Evolutionary conservation across 2,888 invertebrate species (phyloP).

Genomic region (Eretmocerus hayati): DNA sequence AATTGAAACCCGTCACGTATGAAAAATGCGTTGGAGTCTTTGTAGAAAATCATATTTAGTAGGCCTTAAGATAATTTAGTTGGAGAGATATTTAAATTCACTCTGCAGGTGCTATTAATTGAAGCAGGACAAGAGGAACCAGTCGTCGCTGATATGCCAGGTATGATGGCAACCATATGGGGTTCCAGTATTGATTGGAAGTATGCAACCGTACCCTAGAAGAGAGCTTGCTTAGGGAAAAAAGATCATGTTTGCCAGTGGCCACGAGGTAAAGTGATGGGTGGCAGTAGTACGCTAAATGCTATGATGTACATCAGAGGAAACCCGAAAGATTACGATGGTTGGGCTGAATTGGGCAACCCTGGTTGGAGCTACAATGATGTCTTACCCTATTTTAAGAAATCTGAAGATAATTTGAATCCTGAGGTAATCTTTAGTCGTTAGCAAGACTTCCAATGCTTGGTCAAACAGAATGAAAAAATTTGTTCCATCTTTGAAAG

Average conservation of each 20-base stretch:
- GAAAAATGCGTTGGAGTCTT: too few species aligned
- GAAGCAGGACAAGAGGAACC: conserved; percentile 75
- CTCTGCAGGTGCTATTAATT: conserved; percentile 60
- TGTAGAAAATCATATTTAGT: too few species aligned
- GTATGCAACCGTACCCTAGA: conserved; percentile 60
- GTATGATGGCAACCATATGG: conserved; percentile 67
- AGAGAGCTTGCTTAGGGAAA: conserved; percentile 52
- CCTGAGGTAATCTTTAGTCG: neutral
- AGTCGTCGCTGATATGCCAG: conserved; percentile 66
- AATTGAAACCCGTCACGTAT: too few species aligned
- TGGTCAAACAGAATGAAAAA: too few species aligned
- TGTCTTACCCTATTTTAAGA: conserved; percentile 37
- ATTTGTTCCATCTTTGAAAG: too few species aligned
- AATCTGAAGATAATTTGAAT: conserved; percentile 54
- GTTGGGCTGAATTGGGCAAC: conserved; percentile 71
- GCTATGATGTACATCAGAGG: conserved; percentile 78
- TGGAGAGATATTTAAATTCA: too few species aligned
- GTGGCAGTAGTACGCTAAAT: conserved; percentile 76
- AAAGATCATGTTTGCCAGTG: conserved; percentile 52
- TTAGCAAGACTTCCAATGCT: too few species aligned
- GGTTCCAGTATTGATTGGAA: conserved; percentile 57
- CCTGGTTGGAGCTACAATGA: conserved; percentile 71
- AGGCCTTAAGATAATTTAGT: too few species aligned
- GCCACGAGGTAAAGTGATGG: conserved; percentile 71
- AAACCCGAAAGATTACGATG: conserved; percentile 72